phyloP scores from a whole-genome alignment of 2,113 vertebrate genomes.

The Xyliphius kryptos region DNA sequence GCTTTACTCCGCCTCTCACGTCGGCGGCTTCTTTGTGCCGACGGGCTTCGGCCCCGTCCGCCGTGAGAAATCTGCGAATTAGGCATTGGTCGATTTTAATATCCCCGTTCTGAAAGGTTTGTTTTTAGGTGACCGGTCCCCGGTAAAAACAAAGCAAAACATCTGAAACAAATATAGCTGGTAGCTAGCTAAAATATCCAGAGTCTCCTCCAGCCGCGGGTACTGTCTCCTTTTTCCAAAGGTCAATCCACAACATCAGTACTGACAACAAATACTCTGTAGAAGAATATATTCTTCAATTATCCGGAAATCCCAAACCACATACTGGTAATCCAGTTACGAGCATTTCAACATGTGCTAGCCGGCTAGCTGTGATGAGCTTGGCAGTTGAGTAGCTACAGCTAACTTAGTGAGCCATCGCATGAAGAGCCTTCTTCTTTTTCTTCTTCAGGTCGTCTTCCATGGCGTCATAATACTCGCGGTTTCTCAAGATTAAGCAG shows the following conservation, averaged over 20 bases:
- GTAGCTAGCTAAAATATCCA: conserved; percentile 7
- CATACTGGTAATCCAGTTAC: conserved; percentile 20
- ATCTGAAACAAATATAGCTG: conserved; percentile 34
- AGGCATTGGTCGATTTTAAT: conserved; percentile 55
- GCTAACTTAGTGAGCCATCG: too few species aligned
- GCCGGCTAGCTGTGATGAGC: too few species aligned
- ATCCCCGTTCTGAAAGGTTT: conserved; percentile 10
- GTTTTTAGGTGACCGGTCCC: conserved; percentile 30
- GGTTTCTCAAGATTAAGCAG: too few species aligned
- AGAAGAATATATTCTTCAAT: conserved; percentile 7
- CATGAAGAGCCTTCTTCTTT: too few species aligned
- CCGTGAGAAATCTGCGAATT: conserved; percentile 64
- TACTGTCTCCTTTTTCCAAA: background rate
- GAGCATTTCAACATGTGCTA: conserved; percentile 20
- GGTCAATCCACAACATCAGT: conserved; percentile 19
- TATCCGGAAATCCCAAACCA: background rate
- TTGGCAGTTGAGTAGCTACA: too few species aligned
- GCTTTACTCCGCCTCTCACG: conserved; percentile 58
- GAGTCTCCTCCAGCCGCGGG: background rate
- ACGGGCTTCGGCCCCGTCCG: conserved; percentile 63
- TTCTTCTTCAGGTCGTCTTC: too few species aligned
- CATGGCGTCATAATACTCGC: too few species aligned
- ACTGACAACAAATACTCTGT: background rate
- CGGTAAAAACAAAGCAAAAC: conserved; percentile 42
- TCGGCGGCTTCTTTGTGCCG: conserved; percentile 55